Evolutionary conservation across 92 coral and sea anemone genomes (phyloP).

Genomic region (Actinernus sp.): DNA sequence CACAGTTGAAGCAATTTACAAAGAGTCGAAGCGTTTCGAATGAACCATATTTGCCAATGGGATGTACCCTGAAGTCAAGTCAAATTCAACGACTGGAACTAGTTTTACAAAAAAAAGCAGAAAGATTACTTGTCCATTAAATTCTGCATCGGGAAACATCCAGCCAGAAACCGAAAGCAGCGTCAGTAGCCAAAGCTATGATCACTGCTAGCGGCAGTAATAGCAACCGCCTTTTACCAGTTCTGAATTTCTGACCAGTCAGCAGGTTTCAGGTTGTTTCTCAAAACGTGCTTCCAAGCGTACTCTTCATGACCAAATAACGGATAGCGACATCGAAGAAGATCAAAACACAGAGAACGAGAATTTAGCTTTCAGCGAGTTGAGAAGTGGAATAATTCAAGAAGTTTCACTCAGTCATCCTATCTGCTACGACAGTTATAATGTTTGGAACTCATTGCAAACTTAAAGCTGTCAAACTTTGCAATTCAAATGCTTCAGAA

Average conservation of each 20-base stretch:
- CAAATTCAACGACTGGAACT: no score
- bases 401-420: constrained; percentile 52
- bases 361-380: constrained; percentile 35
- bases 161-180: constrained; percentile 59
- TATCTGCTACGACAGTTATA: constrained; percentile 48
- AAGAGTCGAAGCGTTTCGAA: no score
- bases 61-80: constrained; percentile 33
- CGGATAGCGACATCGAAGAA: constrained; percentile 37
- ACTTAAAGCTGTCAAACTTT: no score
- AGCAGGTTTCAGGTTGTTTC: constrained; percentile 53
- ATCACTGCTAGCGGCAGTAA: constrained; percentile 39
- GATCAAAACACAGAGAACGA: constrained; percentile 19
- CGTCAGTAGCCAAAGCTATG: constrained; percentile 42
- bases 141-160: constrained; percentile 26
- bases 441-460: constrained; percentile 40
- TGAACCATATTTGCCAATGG: no score
- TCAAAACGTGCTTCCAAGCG: constrained; percentile 64
- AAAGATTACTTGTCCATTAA: constrained; percentile 20
- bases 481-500: constrained; percentile 42
- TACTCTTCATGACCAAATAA: constrained; percentile 34
- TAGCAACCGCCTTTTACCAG: constrained; percentile 44
- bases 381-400: constrained; percentile 40
- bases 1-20: not conserved
- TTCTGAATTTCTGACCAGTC: constrained; percentile 55
- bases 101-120: no score